phyloP scores from a whole-genome alignment of 2,888 invertebrate genomes.

The Nomada fucata region DNA sequence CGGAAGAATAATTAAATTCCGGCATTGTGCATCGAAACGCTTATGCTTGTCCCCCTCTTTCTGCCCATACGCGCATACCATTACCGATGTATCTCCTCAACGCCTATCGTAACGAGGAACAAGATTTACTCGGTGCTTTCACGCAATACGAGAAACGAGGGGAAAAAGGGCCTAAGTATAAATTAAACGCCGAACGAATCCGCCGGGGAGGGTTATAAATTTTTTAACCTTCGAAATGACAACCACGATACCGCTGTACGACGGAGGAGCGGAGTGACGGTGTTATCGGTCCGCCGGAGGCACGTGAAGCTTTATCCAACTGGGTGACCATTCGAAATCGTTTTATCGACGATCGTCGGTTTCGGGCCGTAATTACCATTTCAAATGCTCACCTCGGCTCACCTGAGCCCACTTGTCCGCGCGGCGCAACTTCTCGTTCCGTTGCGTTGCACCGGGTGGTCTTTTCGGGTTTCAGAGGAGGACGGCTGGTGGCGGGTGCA shows the following conservation, averaged over 20 bases:
- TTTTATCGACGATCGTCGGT: slow-evolving; percentile 76
- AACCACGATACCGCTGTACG: neutral
- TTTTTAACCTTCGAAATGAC: slow-evolving; percentile 4
- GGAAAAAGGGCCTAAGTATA: neutral
- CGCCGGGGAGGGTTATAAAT: neutral
- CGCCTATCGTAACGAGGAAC: slow-evolving; percentile 16
- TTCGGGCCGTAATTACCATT: slow-evolving; percentile 81
- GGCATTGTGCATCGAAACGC: slow-evolving; percentile 64
- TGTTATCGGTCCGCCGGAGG: slow-evolving; percentile 16
- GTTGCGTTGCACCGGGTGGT: slow-evolving; percentile 82
- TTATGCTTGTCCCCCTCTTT: neutral
- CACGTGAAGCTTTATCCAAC: slow-evolving; percentile 63
- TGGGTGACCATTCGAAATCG: slow-evolving; percentile 75
- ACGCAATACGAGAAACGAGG: neutral
- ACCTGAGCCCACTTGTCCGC: slow-evolving; percentile 73
- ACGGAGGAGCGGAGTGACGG: neutral
- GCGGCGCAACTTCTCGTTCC: slow-evolving; percentile 68
- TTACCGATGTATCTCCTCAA: slow-evolving; percentile 35
- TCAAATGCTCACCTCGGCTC: slow-evolving; percentile 81
- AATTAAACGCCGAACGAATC: slow-evolving; percentile 7
- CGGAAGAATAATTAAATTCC: slow-evolving; percentile 74
- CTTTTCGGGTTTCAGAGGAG: slow-evolving; percentile 75
- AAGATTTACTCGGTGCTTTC: slow-evolving; percentile 7
- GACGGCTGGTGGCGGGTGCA: slow-evolving; percentile 63
- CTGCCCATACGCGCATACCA: neutral